Evolutionary conservation across 2,888 invertebrate genomes (phyloP), one percentile per base, ranked within the genome.

Genomic region (Sisyra terminalis): DNA sequence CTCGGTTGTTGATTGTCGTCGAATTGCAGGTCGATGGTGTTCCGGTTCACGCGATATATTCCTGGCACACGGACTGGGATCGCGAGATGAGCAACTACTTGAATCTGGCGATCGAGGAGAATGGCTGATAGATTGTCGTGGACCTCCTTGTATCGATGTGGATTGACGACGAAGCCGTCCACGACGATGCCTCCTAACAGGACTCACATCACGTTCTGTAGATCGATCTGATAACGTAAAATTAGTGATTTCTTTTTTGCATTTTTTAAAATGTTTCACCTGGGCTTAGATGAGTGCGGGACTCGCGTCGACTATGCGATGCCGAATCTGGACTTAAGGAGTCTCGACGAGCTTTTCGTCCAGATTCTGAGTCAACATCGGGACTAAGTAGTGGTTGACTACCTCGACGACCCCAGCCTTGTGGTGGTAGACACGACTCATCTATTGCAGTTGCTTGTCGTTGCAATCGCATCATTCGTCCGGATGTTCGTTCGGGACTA

Each of bases 251-350:
- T 32, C 11, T 32, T 24, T 24, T 24, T 24, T 5, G n/a, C n/a
- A n/a, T n/a, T n/a, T n/a, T n/a, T n/a, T n/a, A n/a, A 3, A 15
- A 15, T 36, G n/a, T 16, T 7, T 14, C 3, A 37, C 37, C 37
- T 0, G 87, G 86, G 49, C 85, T 85, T 40, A 86, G 58, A 57
- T 83, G 83, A 0, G 81, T 74, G 30, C 80, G 70, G 1, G 87
- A 87, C 49, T 87, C 82, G 35, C 86, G 69, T 3, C 79, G 65
- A 29, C 76, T 68, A 42, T 81, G 57, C 44, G 83, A 81, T 3
- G 89, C 88, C 47, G 88, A 88, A 58, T 90, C 89, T 0, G 89
- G 89, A 48, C 87, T 88, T n/a, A 90, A 60, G 0, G 88, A 88
- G 56, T 90, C 90, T 36, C 88, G 70, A 14, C 88, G 69, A 0